These are phyloP conservation scores for Drosophila miranda DNA, from an alignment of 1,140 invertebrate genomes.

Conservation along the genomic window DNA sequence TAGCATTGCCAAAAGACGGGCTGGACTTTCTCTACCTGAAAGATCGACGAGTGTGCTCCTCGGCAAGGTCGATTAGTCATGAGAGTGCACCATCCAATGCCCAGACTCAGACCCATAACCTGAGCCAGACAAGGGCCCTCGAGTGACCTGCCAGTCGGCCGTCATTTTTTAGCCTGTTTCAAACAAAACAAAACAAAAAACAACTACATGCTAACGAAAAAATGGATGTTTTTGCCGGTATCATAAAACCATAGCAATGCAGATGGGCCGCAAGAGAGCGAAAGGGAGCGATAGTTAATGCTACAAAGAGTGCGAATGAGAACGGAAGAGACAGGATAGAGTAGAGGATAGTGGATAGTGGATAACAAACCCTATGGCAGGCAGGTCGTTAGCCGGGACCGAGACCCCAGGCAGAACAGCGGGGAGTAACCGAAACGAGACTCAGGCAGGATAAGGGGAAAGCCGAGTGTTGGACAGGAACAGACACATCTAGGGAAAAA, in stretches of 20 bases:
- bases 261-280: not conserved
- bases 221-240: slow-evolving; percentile 59
- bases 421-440: slow-evolving; percentile 39
- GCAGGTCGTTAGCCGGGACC: slow-evolving; percentile 61
- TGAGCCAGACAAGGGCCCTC: slow-evolving; percentile 28
- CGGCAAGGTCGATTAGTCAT: slow-evolving; percentile 73
- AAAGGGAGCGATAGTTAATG: too few species aligned
- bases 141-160: slow-evolving; percentile 53
- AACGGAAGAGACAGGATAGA: slow-evolving; percentile 16
- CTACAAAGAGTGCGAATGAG: not conserved
- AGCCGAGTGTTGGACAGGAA: slow-evolving; percentile 11
- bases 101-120: not conserved
- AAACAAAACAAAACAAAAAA: slow-evolving; percentile 3
- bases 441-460: slow-evolving; percentile 3
- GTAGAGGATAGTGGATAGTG: slow-evolving; percentile 42
- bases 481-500: slow-evolving; percentile 27
- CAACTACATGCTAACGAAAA: slow-evolving; percentile 35
- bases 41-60: slow-evolving; percentile 27
- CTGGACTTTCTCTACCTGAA: slow-evolving; percentile 53
- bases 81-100: slow-evolving; percentile 29
- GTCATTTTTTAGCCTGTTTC: slow-evolving; percentile 40
- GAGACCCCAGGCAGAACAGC: slow-evolving; percentile 41
- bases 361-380: slow-evolving; percentile 2
- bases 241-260: slow-evolving; percentile 75
- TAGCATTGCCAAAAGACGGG: slow-evolving; percentile 34